Evolutionary conservation across 2,797 vertebrate species (phyloP).

Genomic region (Amblyraja radiata): DNA sequence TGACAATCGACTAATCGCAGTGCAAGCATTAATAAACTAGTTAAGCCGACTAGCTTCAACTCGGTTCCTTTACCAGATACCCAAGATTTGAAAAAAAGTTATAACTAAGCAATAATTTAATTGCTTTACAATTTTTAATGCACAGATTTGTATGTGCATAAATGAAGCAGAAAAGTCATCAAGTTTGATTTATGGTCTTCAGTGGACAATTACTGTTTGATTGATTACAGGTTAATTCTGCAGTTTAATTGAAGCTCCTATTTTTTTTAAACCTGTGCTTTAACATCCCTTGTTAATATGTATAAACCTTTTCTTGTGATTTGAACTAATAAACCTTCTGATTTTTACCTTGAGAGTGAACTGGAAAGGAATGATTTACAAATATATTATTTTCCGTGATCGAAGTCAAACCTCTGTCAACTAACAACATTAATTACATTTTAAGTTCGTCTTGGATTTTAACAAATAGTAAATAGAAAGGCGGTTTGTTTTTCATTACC

Average conservation of each 20-base stretch:
- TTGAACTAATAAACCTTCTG: constrained; percentile 19
- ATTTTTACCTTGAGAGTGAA: neutral
- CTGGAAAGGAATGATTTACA: neutral
- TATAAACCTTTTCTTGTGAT: neutral
- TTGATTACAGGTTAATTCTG: constrained; percentile 34
- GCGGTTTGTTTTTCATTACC: neutral
- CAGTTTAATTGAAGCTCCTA: constrained; percentile 6
- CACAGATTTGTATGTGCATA: constrained; percentile 31
- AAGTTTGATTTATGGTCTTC: constrained; percentile 23
- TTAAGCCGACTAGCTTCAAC: neutral
- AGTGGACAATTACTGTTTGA: constrained; percentile 37
- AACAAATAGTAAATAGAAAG: neutral
- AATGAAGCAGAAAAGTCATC: constrained; percentile 30
- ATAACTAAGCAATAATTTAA: constrained; percentile 29
- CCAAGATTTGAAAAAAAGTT: neutral
- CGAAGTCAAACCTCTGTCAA: neutral
- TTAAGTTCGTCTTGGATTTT: neutral
- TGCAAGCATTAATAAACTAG: neutral
- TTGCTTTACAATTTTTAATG: constrained; percentile 26
- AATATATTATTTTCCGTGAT: neutral
- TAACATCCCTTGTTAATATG: neutral
- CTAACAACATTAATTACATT: neutral
- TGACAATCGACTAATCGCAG: neutral
- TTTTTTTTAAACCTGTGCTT: constrained; percentile 12
- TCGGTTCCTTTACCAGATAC: neutral